These are phyloP conservation scores for Diprion similis DNA, from an alignment of 1,140 invertebrate species.

Conservation along the genomic window DNA sequence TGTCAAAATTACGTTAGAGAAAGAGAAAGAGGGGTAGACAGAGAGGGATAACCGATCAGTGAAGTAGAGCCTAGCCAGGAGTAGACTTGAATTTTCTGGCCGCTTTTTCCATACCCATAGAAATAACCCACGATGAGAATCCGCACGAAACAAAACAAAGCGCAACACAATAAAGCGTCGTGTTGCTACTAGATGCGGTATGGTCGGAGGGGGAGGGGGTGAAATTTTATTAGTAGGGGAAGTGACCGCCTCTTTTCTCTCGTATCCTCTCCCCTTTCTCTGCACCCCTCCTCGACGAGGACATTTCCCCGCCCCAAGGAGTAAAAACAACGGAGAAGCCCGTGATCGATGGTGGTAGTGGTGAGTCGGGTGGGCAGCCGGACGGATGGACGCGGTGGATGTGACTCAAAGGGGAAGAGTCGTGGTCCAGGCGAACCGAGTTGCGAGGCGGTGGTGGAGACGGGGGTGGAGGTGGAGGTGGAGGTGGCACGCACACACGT, in stretches of 20 bases:
- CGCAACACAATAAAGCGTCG: not conserved
- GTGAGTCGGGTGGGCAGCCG: slow-evolving; percentile 30
- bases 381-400: not conserved
- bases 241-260: slow-evolving; percentile 4
- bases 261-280: not conserved
- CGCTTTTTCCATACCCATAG: not conserved
- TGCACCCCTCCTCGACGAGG: not conserved
- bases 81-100: not conserved
- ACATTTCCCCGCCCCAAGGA: slow-evolving; percentile 7
- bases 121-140: too few relatives aligned
- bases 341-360: slow-evolving; percentile 44
- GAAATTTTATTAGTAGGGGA: not conserved
- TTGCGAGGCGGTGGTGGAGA: too few relatives aligned
- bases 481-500: too few relatives aligned
- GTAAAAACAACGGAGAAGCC: slow-evolving; percentile 40
- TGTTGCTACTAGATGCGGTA: not conserved
- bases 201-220: too few relatives aligned
- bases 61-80: too few relatives aligned
- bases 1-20: not conserved
- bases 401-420: slow-evolving; percentile 2
- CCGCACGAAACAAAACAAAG: not conserved
- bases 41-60: not conserved
- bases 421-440: not conserved
- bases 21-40: not conserved
- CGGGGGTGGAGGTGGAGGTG: too few relatives aligned